Evolutionary conservation across 92 coral and sea anemone genomes (phyloP).

Genomic region (Bergia sp.): DNA sequence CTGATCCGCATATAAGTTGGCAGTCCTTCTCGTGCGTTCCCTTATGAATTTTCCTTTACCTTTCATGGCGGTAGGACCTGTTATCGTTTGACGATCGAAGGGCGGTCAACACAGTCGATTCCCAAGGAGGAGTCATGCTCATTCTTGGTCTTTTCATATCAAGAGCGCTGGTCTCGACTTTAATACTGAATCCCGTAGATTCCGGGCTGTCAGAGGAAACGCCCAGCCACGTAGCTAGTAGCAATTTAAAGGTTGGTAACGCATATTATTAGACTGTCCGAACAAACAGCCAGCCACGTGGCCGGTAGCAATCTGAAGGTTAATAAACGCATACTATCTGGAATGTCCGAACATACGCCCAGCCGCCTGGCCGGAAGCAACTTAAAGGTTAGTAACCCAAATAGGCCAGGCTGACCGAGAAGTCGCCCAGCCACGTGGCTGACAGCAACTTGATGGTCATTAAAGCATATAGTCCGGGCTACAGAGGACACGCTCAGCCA

Average conservation of each 20-base stretch:
- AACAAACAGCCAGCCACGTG: not conserved
- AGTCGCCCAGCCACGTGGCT: conserved; percentile 57
- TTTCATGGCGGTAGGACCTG: conserved; percentile 8
- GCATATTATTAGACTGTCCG: not conserved
- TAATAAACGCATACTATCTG: conserved; percentile 30
- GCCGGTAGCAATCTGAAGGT: no score
- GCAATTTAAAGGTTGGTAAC: conserved; percentile 73
- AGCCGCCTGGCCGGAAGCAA: conserved; percentile 61
- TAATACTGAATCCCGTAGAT: conserved; percentile 66
- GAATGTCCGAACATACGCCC: conserved; percentile 63
- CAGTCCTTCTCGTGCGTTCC: not conserved
- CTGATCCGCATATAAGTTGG: not conserved
- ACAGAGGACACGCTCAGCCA: conserved; percentile 51
- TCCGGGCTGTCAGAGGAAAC: conserved; percentile 62
- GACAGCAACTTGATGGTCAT: conserved; percentile 66
- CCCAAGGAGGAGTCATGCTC: conserved; percentile 50
- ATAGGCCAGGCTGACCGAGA: conserved; percentile 61
- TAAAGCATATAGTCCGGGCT: conserved; percentile 55
- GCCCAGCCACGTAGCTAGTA: conserved; percentile 62
- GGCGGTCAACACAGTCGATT: conserved; percentile 50
- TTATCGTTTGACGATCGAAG: conserved; percentile 58
- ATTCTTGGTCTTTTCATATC: conserved; percentile 77
- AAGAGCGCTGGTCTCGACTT: conserved; percentile 77
- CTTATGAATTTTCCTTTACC: not conserved
- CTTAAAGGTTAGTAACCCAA: conserved; percentile 62